These are phyloP conservation scores for Tetramorium parvispinum DNA, from an alignment of 1,140 invertebrate species.

Conservation along the genomic window DNA sequence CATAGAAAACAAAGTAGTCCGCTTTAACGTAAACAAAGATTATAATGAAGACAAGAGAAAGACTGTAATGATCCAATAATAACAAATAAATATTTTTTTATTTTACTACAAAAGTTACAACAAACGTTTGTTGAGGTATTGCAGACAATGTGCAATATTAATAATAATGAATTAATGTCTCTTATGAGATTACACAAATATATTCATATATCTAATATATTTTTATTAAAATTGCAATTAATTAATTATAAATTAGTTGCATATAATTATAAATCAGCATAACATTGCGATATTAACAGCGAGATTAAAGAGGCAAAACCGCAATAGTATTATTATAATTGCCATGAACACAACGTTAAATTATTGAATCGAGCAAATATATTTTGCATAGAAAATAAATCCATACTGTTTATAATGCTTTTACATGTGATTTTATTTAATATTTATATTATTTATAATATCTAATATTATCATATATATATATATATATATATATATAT, in stretches of 20 bases:
- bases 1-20: not conserved
- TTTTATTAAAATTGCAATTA: constrained; percentile 6
- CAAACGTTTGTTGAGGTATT: constrained; percentile 18
- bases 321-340: constrained; percentile 26
- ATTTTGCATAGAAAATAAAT: constrained; percentile 33
- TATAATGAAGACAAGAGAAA: not conserved
- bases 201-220: not conserved
- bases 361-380: not conserved
- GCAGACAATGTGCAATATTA: not conserved
- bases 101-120: not conserved
- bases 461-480: not conserved
- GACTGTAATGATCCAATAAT: constrained; percentile 7
- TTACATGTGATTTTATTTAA: constrained; percentile 11
- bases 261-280: not conserved
- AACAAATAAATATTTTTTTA: constrained; percentile 29
- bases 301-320: constrained; percentile 24
- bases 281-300: constrained; percentile 13
- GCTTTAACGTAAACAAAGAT: constrained; percentile 30
- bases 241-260: constrained; percentile 41
- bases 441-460: constrained; percentile 9
- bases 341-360: not conserved
- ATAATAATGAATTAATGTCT: not conserved
- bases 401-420: not conserved
- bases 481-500: not conserved
- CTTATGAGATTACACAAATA: not conserved